Base-by-base conservation (phyloP, 92 coral and sea anemone genomes). In the Pocillopora grandis region DNA sequence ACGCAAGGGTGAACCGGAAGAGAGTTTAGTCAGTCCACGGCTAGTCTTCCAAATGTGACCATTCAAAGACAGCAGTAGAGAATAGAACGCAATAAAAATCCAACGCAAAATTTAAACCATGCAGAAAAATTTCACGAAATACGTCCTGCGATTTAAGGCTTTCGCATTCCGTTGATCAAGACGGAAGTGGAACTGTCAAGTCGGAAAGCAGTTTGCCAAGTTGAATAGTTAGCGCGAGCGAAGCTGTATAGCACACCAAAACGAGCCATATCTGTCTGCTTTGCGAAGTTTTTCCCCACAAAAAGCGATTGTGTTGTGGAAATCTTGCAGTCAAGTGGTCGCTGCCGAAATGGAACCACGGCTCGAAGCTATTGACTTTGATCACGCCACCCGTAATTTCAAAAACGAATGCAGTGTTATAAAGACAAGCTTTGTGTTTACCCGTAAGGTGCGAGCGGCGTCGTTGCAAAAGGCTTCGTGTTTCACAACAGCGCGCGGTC, bases 401-500 rank as follows among this genome's bases (percentile, higher is more conserved):
- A 20, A 60, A 81, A 36, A 64, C 65, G 33, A 82, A 65, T 73
- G 86, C 72, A 63, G 63, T 62, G 86, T 55, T 17, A n/a, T 19
- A 36, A 42, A 42, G 52, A 42, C 52, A 42, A 42, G 52, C 52
- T 7, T 42, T 42, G 52, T 42, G 33, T 52, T 83, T 83, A 83
- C 86, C 86, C 56, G 86, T 64, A 49, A 83, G 48, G 4, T 37
- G 80, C 10, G 80, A 83, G n/a, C 73, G 80, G 10, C 86, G 80
- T 72, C 85, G 27, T 11, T 70, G 79, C 80, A 86, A 63, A 71
- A 78, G 86, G 19, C 52, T 75, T 63, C 86, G 80, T 37, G 76
- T 81, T 73, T 58, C 74, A 48, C 81, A 62, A 59, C 66, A 82
- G 5, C 71, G 83, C 56, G 66, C 83, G 55, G 68, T 75, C 86